Conservation (phyloP, 2,797 vertebrate genomes). For the Fistularia commersonii region DNA sequence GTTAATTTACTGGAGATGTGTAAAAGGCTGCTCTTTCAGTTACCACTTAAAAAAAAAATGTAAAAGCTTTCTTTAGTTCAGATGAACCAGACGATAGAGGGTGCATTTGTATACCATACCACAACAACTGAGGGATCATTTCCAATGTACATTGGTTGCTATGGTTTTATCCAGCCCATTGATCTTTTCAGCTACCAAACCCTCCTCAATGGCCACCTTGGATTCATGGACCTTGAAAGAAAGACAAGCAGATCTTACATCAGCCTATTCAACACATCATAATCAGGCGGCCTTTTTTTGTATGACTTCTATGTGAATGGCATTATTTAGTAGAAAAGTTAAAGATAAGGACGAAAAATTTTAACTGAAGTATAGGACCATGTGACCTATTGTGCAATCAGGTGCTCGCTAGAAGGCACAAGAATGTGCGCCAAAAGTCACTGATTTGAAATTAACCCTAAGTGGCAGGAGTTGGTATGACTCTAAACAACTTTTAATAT, state of each 20-base stretch:
- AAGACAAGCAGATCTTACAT: constrained; percentile 15
- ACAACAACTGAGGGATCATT: constrained; percentile 9
- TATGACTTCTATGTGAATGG: too few relatives aligned
- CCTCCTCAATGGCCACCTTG: constrained; percentile 66
- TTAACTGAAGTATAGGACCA: too few relatives aligned
- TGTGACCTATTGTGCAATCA: too few relatives aligned
- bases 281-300: too few relatives aligned
- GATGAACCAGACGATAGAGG: neutral
- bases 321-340: too few relatives aligned
- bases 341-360: too few relatives aligned
- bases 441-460: too few relatives aligned
- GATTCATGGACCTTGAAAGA: constrained; percentile 76
- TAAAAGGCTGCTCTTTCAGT: neutral
- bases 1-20: neutral
- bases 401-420: too few relatives aligned
- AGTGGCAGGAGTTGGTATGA: too few relatives aligned
- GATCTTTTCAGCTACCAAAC: constrained; percentile 60
- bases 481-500: too few relatives aligned
- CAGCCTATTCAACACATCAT: neutral
- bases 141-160: constrained; percentile 18
- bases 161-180: constrained; percentile 46
- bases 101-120: neutral
- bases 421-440: too few relatives aligned
- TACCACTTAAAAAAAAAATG: constrained; percentile 6
- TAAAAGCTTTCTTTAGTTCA: constrained; percentile 6